Evolutionary conservation across 2,113 vertebrate species (phyloP).

Genomic region (Trinectes maculatus): DNA sequence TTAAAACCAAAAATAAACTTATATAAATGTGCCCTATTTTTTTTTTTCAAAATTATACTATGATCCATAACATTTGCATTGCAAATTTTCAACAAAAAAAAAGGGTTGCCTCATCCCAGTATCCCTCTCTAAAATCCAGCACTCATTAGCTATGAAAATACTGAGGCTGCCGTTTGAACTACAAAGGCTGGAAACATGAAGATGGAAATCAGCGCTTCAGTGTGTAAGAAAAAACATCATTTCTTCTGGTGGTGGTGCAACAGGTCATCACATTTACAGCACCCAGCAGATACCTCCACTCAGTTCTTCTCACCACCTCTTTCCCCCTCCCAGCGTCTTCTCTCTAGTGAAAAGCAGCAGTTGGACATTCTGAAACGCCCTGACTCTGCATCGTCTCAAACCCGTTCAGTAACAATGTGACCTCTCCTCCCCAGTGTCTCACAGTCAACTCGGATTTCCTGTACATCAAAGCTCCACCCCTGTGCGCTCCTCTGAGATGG

Average conservation of each 20-base stretch:
- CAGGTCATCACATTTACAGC: constrained; percentile 58
- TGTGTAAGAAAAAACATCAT: constrained; percentile 47
- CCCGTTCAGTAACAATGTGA: constrained; percentile 45
- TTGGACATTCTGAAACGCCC: constrained; percentile 32
- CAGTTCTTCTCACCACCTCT: constrained; percentile 9
- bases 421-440: constrained; percentile 33
- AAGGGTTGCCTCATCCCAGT: constrained; percentile 25
- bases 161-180: constrained; percentile 71
- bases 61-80: constrained; percentile 48
- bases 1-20: constrained; percentile 34
- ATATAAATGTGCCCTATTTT: constrained; percentile 52
- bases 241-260: constrained; percentile 62
- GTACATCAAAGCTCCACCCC: constrained; percentile 58
- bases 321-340: background rate
- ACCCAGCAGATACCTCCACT: constrained; percentile 13
- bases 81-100: constrained; percentile 71
- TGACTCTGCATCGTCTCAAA: constrained; percentile 51
- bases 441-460: constrained; percentile 52
- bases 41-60: constrained; percentile 20
- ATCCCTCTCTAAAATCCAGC: constrained; percentile 27
- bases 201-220: constrained; percentile 78
- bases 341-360: constrained; percentile 25
- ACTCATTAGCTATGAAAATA: constrained; percentile 73
- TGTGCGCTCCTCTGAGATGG: constrained; percentile 30
- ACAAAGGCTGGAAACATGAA: constrained; percentile 69